A percentile compares a stretch with the other conserved stretches of the same genome.
phyloP scores from a whole-genome alignment of 1,140 invertebrate genomes.

The Cardiocondyla obscurior region DNA sequence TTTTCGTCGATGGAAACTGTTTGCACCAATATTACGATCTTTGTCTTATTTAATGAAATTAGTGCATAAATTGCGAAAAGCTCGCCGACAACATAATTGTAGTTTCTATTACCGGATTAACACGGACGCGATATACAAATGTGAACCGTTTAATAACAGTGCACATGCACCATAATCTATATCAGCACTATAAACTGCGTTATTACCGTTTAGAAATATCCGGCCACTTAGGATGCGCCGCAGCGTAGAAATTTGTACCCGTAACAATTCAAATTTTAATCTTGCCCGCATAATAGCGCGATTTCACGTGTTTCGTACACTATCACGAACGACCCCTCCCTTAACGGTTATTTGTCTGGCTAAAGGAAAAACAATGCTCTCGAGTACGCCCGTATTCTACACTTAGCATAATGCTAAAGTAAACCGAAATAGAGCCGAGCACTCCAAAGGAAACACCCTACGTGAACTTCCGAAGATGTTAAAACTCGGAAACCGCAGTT shows the following conservation, averaged over 20 bases:
- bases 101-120: slow-evolving; percentile 41
- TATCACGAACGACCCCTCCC: slow-evolving; percentile 37
- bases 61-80: slow-evolving; percentile 21
- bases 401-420: slow-evolving; percentile 46
- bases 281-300: slow-evolving; percentile 57
- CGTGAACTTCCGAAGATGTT: slow-evolving; percentile 2
- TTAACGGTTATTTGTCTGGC: slow-evolving; percentile 48
- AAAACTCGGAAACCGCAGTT: slow-evolving; percentile 2
- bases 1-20: background rate
- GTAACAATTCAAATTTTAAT: slow-evolving; percentile 74
- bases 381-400: background rate
- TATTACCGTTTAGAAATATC: slow-evolving; percentile 45
- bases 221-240: slow-evolving; percentile 1
- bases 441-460: slow-evolving; percentile 8
- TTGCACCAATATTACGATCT: slow-evolving; percentile 1
- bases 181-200: background rate
- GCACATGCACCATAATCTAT: slow-evolving; percentile 27
- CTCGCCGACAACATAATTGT: slow-evolving; percentile 1
- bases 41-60: slow-evolving; percentile 49
- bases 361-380: slow-evolving; percentile 41
- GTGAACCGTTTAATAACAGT: slow-evolving; percentile 27
- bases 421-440: background rate
- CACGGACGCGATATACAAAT: background rate
- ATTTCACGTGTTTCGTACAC: slow-evolving; percentile 59
- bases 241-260: slow-evolving; percentile 43